Conservation (phyloP, 2,113 vertebrate genomes). For the Tautogolabrus adspersus region DNA sequence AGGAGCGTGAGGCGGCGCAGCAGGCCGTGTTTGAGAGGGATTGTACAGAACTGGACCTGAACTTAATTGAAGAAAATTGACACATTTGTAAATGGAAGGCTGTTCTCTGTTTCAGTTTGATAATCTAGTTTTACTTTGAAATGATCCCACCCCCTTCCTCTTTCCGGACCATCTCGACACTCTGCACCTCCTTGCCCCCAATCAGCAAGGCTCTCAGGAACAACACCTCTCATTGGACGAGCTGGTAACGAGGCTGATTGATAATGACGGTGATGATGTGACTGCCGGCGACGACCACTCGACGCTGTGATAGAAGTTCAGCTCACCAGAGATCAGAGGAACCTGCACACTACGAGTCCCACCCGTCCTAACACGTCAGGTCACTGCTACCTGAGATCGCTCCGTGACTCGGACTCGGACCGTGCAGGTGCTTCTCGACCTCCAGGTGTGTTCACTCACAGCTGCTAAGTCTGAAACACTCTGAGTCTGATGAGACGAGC, state of each 20-base stretch:
- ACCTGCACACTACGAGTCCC: constrained; percentile 3
- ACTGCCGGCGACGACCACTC: constrained; percentile 45
- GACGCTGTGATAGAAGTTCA: constrained; percentile 10
- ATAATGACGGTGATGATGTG: constrained; percentile 77
- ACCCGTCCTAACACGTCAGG: no score
- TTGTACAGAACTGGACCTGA: constrained; percentile 91
- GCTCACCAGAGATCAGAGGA: constrained; percentile 1
- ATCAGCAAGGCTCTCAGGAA: constrained; percentile 86
- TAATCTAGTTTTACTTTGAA: constrained; percentile 56
- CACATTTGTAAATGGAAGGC: constrained; percentile 75
- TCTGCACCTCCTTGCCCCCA: constrained; percentile 69
- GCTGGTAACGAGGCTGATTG: constrained; percentile 67
- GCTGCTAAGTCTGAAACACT: constrained; percentile 15
- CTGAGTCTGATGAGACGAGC: constrained; percentile 3
- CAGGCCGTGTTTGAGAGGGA: constrained; percentile 90
- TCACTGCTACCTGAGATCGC: neutral
- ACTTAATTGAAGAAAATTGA: constrained; percentile 92
- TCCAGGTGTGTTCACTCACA: constrained; percentile 46
- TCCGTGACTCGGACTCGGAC: neutral
- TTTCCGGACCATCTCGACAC: constrained; percentile 35
- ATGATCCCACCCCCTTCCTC: constrained; percentile 29
- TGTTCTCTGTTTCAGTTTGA: constrained; percentile 50
- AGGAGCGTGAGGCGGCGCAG: constrained; percentile 83
- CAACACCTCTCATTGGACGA: constrained; percentile 76
- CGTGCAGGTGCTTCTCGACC: constrained; percentile 13